phyloP scores from a whole-genome alignment of 2,797 vertebrate species.

The Rhyacichthys aspro region DNA sequence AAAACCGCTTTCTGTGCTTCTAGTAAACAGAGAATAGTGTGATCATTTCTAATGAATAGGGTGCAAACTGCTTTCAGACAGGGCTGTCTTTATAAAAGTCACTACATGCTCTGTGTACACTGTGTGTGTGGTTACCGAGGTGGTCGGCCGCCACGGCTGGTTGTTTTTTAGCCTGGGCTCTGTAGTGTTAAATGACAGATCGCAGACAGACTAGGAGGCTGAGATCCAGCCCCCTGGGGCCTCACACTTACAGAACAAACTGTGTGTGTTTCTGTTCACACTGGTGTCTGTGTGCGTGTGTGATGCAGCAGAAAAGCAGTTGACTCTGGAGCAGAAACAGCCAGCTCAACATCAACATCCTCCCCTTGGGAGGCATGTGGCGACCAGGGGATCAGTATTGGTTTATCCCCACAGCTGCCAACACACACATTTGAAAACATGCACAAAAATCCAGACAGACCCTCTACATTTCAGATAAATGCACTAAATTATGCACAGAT shows the following conservation, averaged over 20 bases:
- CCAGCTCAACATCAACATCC: conserved; percentile 79
- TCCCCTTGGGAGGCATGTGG: conserved; percentile 74
- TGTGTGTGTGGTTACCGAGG: conserved; percentile 63
- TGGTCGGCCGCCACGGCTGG: conserved; percentile 56
- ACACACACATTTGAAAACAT: conserved; percentile 48
- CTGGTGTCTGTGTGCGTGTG: conserved; percentile 41
- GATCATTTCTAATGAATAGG: conserved; percentile 63
- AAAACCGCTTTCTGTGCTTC: conserved; percentile 52
- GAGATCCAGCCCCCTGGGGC: conserved; percentile 71
- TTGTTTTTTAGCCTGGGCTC: conserved; percentile 67
- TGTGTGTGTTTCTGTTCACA: conserved; percentile 20
- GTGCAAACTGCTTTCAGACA: conserved; percentile 68
- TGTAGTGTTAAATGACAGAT: conserved; percentile 79
- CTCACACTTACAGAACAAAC: conserved; percentile 78
- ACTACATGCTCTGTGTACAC: conserved; percentile 36
- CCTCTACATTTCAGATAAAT: conserved; percentile 42
- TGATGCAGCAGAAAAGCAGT: conserved; percentile 72
- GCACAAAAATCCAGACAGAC: conserved; percentile 39
- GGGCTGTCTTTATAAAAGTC: conserved; percentile 44
- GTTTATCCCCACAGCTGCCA: conserved; percentile 77
- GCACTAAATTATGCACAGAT: conserved; percentile 24
- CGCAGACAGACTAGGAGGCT: conserved; percentile 72
- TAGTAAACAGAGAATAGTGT: conserved; percentile 63
- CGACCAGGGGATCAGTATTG: conserved; percentile 73
- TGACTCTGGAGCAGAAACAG: conserved; percentile 70